Base-by-base conservation (phyloP, 1,140 invertebrate species). In the Heliothis virescens region DNA sequence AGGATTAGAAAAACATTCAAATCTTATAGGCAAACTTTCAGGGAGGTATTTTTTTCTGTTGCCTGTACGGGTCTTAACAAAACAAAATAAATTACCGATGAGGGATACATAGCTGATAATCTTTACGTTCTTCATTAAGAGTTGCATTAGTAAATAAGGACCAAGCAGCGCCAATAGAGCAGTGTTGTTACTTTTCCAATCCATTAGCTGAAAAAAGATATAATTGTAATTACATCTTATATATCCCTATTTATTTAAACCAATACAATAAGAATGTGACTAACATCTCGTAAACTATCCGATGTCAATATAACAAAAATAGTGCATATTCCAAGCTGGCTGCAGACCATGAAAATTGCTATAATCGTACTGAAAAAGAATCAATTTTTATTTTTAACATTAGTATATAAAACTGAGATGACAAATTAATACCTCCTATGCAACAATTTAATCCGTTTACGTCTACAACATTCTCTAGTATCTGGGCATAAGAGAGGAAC, bases 251-350 rank as follows among this genome's bases (percentile, higher is more conserved):
- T 41, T 41, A 41, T 41, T 41, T 41, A 5, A 41, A 41, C 7
- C 34, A 5, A 41, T 41, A 41, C 34, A 41, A 41, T 41, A 29
- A 11, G 29, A 60, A 15, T 1, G 10, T 60, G 12, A 76, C 91
- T 87, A n/a, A 92, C 91, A 85, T 91, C 91, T 53, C 87, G 81
- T 53, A 91, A 85, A 80, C 87, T 89, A 47, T 92, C 91, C 1
- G 90, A 79, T 0, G 89, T 92, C 29, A 92, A 89, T 67, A 87
- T 85, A 5, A 92, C 87, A 50, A 88, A 89, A 3, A 92, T 90
- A 1, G 88, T 84, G 65, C 91, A 91, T 75, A 91, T 89, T 10
- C 87, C 88, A 9, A 91, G 59, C 65, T 91, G 91, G 57, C 86
- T 91, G 26, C 87, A 29, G 34, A 92, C 50, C 91, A 92, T 92